These are phyloP conservation scores for Kryphioiulus occultus DNA, from an alignment of 2,888 invertebrate species.

Conservation along the genomic window DNA sequence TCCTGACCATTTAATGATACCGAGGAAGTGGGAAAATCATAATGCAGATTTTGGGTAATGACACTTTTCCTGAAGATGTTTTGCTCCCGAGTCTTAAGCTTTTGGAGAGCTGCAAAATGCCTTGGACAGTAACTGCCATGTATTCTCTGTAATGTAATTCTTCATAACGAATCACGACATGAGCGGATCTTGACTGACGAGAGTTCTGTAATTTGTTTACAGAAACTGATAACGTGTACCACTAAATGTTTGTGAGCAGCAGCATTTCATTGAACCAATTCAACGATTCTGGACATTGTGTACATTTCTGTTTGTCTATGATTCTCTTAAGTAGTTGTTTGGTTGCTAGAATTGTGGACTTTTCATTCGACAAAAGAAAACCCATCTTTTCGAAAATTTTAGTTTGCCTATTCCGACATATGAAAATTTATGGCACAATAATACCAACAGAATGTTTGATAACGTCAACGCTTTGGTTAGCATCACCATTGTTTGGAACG, in stretches of 20 bases:
- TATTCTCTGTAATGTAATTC: conserved; percentile 33
- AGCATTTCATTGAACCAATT: neutral
- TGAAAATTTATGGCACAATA: too few species aligned
- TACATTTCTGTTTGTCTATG: neutral
- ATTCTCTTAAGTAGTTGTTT: neutral
- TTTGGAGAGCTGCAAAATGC: neutral
- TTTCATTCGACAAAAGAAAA: neutral
- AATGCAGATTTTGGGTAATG: neutral
- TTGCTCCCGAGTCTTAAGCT: neutral
- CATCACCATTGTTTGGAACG: too few species aligned
- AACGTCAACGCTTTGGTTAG: too few species aligned
- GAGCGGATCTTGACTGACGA: neutral
- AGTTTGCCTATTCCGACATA: too few species aligned
- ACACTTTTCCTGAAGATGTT: neutral
- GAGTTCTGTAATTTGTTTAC: neutral
- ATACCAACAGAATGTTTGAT: too few species aligned
- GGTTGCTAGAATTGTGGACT: neutral
- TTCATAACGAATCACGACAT: neutral
- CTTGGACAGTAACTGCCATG: conserved; percentile 32
- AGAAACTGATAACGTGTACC: neutral
- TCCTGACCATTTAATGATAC: neutral
- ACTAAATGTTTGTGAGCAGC: neutral
- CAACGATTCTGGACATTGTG: neutral
- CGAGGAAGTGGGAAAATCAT: neutral
- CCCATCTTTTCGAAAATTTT: neutral